Evolutionary conservation across 2,797 vertebrate genomes (phyloP).

Genomic region (Oryzias dopingdopingensis): DNA sequence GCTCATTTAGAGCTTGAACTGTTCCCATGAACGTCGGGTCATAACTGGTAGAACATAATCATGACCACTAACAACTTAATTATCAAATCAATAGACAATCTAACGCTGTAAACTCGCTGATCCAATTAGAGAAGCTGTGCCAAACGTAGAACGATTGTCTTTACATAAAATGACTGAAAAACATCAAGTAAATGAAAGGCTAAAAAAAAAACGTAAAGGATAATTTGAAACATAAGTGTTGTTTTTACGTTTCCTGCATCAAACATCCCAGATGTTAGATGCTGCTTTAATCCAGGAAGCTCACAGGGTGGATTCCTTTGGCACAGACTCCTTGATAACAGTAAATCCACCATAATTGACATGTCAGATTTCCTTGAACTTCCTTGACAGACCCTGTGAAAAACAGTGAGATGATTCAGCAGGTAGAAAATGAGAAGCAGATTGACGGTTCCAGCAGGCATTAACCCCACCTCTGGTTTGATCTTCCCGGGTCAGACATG

Average conservation of each 20-base stretch:
- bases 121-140: constrained; percentile 16
- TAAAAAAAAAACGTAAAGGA: constrained; percentile 4
- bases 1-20: constrained; percentile 63
- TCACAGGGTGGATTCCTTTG: constrained; percentile 68
- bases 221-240: constrained; percentile 10
- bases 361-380: constrained; percentile 57
- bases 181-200: background rate
- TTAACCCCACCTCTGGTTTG: constrained; percentile 59
- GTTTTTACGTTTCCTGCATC: constrained; percentile 34
- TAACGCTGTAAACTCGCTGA: constrained; percentile 35
- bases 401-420: constrained; percentile 52
- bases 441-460: constrained; percentile 56
- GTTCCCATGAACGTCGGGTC: constrained; percentile 58
- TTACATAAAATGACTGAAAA: background rate
- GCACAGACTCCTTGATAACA: constrained; percentile 68
- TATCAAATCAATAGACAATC: constrained; percentile 49
- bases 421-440: constrained; percentile 69
- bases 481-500: constrained; percentile 49
- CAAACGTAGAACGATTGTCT: constrained; percentile 23
- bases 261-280: constrained; percentile 52
- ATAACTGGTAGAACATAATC: constrained; percentile 44
- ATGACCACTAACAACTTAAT: constrained; percentile 50
- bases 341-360: constrained; percentile 72
- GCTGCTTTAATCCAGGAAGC: constrained; percentile 51
- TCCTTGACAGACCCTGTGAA: constrained; percentile 43